Percentiles rank a stretch among this genome's conserved stretches.
These are phyloP conservation scores for Pegoplata infirma DNA, from an alignment of 2,888 invertebrate genomes.

Conservation along the genomic window DNA sequence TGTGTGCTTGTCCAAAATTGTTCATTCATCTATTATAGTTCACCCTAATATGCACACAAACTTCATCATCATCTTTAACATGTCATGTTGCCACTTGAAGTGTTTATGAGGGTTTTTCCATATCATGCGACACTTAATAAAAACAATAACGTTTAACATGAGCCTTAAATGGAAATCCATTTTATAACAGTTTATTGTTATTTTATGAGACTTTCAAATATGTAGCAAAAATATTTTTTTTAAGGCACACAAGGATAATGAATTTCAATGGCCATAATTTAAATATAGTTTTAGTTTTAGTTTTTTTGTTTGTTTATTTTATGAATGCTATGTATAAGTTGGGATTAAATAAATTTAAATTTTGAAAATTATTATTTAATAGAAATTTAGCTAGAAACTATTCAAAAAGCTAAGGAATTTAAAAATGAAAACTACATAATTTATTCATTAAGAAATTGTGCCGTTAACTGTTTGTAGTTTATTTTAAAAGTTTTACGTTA, in stretches of 20 bases:
- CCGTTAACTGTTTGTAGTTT: too few relatives aligned
- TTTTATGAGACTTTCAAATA: constrained; percentile 46
- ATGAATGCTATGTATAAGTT: constrained; percentile 27
- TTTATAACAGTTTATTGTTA: constrained; percentile 62
- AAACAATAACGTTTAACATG: constrained; percentile 73
- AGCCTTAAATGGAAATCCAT: constrained; percentile 65
- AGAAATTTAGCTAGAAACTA: background rate
- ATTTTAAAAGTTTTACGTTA: too few relatives aligned
- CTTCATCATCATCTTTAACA: constrained; percentile 55
- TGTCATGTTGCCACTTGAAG: constrained; percentile 75
- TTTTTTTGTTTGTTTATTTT: constrained; percentile 8
- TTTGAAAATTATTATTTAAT: constrained; percentile 19
- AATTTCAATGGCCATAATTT: constrained; percentile 54
- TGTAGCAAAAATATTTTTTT: background rate
- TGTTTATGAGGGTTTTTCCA: constrained; percentile 71
- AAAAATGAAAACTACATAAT: too few relatives aligned
- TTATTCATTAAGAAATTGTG: too few relatives aligned
- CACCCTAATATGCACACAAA: constrained; percentile 12
- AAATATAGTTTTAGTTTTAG: constrained; percentile 41
- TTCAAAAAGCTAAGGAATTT: too few relatives aligned
- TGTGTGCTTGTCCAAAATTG: too few relatives aligned
- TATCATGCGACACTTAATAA: constrained; percentile 76
- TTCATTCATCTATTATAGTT: too few relatives aligned
- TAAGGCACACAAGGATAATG: constrained; percentile 42
- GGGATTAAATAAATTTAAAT: constrained; percentile 44